Base-by-base conservation (phyloP, 2,888 invertebrate species). In the Dorcus parallelipipedus region DNA sequence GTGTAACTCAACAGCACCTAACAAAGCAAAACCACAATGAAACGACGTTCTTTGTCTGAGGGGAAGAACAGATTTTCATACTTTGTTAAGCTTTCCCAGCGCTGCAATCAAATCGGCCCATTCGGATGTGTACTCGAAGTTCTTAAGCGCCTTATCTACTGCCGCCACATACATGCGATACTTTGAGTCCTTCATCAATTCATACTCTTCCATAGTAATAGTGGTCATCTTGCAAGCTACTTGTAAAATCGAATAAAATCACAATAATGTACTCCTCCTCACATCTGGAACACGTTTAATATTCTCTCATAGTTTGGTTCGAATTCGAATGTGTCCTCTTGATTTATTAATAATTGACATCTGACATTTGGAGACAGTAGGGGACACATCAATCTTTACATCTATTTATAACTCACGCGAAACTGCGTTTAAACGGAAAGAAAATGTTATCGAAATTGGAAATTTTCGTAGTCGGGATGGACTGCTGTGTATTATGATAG, bases 61-160 rank as follows among this genome's bases (percentile, higher is more conserved):
- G 26, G 3, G 26, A 26, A 26, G 26, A 26, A 45, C 9, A 9
- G 23, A 41, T 9, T 3, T 69, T 66, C 26, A 33, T 79, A 92
- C 94, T 85, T 95, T 95, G 76, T 92, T 93, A 39, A 95, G 82
- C 79, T 95, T 95, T 51, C 90, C 92, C 38, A 96, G 79, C 4
- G 94, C 93, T 54, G 93, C 89, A 71, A 96, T 95, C 52, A 95
- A 82, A 80, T 96, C 95, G 56, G 95, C 93, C 95, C 95, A 95
- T 84, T 95, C 95, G 69, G 91, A 91, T n/a, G 94, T 93, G 73
- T 90, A 91, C 73, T 96, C 95, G 79, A 95, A 96, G 77, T 88
- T 91, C 74, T 91, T 92, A 62, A 95, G 80, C 10, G 93, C 93
- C 77, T 92, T 93, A 75, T 95, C 95, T 54, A 95, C 87, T 62